Base-by-base conservation (phyloP, 92 coral and sea anemone genomes). In the Porites evermanni region DNA sequence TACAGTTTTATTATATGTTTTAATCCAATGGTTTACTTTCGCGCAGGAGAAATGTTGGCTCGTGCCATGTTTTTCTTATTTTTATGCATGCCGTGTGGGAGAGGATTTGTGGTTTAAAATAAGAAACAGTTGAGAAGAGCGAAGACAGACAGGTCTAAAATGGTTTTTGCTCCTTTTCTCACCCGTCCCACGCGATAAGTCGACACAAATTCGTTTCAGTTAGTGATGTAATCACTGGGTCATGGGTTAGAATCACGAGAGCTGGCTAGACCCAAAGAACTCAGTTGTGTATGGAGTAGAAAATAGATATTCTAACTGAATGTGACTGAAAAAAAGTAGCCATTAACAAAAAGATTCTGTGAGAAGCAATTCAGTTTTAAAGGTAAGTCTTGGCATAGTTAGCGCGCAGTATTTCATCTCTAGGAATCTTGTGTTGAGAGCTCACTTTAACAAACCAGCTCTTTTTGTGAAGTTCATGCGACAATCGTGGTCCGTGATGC, bases 61-160 rank as follows among this genome's bases (percentile, higher is more conserved):
- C 52, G 17, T 44, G 59, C 14, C 53, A 38, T 78, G 32, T 64
- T 19, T 29, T 19, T 78, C 16, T 17, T 8, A 8, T 7, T 61
- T 54, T 12, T 24, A 17, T 78, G 16, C 66, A n/a, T 80, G 53
- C 69, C 12, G 21, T 18, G 24, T 59, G 58, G 85, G 47, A 38
- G 47, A 69, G 23, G 61, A 23, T 53, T 24, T 68, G n/a, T 19
- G 58, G 56, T 11, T 53, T 68, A 20, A 19, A 68, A 26, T 80
- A 54, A 7, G 67, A 68, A 53, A 26, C 83, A 53, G 56, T 80
- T 11, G 67, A 68, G 54, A 38, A 29, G 17, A 18, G 54, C 29
- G 67, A 54, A 13, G 85, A 80, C 75, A 68, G 76, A 69, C 85
- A 53, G 68, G 85, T 56, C 56, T 69, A 67, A 68, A 72, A 56